Evolutionary conservation across 2,113 vertebrate species (phyloP).

Genomic region (Oncorhynchus kisutch): DNA sequence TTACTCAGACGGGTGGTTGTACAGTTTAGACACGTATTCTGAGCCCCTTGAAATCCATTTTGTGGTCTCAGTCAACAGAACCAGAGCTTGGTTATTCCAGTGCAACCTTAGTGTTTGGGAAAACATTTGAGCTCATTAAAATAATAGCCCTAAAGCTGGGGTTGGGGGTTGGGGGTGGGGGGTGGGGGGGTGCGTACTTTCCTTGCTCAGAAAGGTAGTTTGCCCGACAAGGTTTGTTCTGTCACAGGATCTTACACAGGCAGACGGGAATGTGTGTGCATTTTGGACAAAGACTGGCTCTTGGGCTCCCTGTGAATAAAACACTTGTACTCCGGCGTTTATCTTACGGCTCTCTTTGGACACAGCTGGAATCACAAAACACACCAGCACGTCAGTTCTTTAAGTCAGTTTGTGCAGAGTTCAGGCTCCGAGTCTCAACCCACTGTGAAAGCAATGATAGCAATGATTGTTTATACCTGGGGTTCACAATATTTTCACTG

Average conservation of each 20-base stretch:
- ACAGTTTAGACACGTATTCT: constrained; percentile 32
- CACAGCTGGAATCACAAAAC: constrained; percentile 59
- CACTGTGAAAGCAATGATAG: constrained; percentile 43
- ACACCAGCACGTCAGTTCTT: constrained; percentile 28
- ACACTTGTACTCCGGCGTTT: constrained; percentile 37
- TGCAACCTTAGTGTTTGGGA: constrained; percentile 37
- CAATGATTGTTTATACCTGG: constrained; percentile 32
- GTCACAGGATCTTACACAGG: constrained; percentile 46
- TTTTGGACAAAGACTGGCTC: not conserved
- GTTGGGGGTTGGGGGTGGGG: not conserved
- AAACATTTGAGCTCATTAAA: constrained; percentile 37
- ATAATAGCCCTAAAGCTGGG: constrained; percentile 28
- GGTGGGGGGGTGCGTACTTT: constrained; percentile 23
- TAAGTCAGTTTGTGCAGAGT: constrained; percentile 1
- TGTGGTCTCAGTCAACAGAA: constrained; percentile 14
- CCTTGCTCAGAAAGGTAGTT: constrained; percentile 25
- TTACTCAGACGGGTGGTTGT: constrained; percentile 15
- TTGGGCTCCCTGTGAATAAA: constrained; percentile 34
- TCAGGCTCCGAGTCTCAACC: constrained; percentile 17
- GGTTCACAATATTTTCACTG: constrained; percentile 34
- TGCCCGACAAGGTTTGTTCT: constrained; percentile 40
- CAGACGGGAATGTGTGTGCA: constrained; percentile 11
- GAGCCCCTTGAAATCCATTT: constrained; percentile 24
- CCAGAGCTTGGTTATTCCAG: constrained; percentile 27
- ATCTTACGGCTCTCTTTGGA: constrained; percentile 27